These are phyloP conservation scores for Nematopogon swammerdamellus DNA, from an alignment of 2,888 invertebrate species.

Conservation along the genomic window DNA sequence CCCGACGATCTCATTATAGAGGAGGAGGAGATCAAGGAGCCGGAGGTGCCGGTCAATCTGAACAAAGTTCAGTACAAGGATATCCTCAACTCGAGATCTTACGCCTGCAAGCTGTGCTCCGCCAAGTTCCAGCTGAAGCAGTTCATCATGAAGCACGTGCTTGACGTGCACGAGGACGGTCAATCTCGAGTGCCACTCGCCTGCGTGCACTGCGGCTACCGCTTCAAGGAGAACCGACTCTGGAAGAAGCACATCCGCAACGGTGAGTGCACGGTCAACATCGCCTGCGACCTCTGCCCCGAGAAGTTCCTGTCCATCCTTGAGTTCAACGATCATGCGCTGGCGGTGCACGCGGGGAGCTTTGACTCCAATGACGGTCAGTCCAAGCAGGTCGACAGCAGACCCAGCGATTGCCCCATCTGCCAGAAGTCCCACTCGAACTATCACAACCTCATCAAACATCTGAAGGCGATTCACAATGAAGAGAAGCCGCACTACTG, in stretches of 20 bases:
- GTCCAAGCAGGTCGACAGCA: slow-evolving; percentile 41
- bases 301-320: slow-evolving; percentile 41
- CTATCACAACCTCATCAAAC: slow-evolving; percentile 56
- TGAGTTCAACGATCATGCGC: slow-evolving; percentile 48
- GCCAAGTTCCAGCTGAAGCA: slow-evolving; percentile 52
- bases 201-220: slow-evolving; percentile 42
- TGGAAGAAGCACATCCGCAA: slow-evolving; percentile 49
- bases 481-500: slow-evolving; percentile 54
- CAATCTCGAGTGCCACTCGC: slow-evolving; percentile 36
- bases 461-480: slow-evolving; percentile 48
- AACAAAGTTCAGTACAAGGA: slow-evolving; percentile 43
- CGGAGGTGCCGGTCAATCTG: slow-evolving; percentile 22
- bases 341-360: slow-evolving; percentile 40
- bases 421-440: slow-evolving; percentile 54
- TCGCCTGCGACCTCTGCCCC: slow-evolving; percentile 49
- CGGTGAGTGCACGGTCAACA: slow-evolving; percentile 58
- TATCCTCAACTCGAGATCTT: slow-evolving; percentile 48
- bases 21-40: slow-evolving; percentile 18
- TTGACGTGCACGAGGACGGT: slow-evolving; percentile 48
- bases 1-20: slow-evolving; percentile 45
- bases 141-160: slow-evolving; percentile 49
- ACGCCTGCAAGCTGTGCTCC: slow-evolving; percentile 47
- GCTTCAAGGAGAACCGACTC: slow-evolving; percentile 41
- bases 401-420: slow-evolving; percentile 50
- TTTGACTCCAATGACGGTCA: slow-evolving; percentile 34